These are phyloP conservation scores for Plutella xylostella DNA, from an alignment of 2,888 invertebrate species.

Conservation along the genomic window DNA sequence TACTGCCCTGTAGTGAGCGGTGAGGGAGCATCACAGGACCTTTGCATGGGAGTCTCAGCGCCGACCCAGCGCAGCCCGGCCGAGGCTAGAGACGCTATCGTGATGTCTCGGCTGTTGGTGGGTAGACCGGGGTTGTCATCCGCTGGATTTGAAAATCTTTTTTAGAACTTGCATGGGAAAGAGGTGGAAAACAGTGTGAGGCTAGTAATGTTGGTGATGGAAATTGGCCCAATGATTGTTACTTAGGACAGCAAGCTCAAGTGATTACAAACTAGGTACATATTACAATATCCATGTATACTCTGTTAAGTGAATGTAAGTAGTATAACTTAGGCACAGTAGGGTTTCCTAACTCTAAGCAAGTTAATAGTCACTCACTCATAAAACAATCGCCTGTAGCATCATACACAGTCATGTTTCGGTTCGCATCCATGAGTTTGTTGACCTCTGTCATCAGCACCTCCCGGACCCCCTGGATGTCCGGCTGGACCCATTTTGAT, in stretches of 20 bases:
- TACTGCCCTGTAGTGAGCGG: slow-evolving; percentile 26
- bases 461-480: slow-evolving; percentile 28
- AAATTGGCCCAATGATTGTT: no score
- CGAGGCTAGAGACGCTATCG: slow-evolving; percentile 30
- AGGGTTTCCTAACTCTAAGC: no score
- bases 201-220: no score
- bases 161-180: background rate
- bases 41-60: background rate
- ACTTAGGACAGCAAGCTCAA: no score
- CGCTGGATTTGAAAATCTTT: slow-evolving; percentile 21
- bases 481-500: slow-evolving; percentile 31
- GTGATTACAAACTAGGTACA: no score
- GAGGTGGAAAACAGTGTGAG: no score
- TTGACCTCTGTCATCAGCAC: slow-evolving; percentile 29
- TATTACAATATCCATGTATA: no score
- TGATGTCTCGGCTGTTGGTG: slow-evolving; percentile 29
- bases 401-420: slow-evolving; percentile 51
- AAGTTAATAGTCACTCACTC: slow-evolving; percentile 41
- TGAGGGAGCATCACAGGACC: slow-evolving; percentile 19
- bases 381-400: slow-evolving; percentile 45
- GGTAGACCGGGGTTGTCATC: slow-evolving; percentile 29
- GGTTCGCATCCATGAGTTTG: slow-evolving; percentile 36
- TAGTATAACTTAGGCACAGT: no score
- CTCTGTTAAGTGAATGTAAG: no score
- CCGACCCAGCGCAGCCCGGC: slow-evolving; percentile 1